These are phyloP conservation scores for Panurus biarmicus DNA, from an alignment of 2,113 vertebrate species.

Conservation along the genomic window DNA sequence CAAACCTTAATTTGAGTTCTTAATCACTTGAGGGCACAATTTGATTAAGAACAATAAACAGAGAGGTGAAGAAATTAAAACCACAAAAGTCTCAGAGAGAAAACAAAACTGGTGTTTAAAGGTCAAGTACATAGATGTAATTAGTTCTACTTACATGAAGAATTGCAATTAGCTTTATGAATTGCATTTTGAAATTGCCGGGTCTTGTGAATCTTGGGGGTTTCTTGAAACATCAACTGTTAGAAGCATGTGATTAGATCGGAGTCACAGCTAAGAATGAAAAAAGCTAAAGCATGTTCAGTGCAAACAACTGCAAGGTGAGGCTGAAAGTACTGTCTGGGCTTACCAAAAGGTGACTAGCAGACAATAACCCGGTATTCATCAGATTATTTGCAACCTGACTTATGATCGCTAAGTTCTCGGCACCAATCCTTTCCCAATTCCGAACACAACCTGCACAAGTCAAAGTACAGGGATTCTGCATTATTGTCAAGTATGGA, in stretches of 20 bases:
- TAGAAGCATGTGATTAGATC: neutral
- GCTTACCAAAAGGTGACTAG: neutral
- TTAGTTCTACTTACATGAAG: conserved; percentile 23
- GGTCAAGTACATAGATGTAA: neutral
- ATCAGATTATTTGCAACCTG: neutral
- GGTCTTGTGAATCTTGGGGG: neutral
- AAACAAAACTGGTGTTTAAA: conserved; percentile 46
- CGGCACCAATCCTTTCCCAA: neutral
- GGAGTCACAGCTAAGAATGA: neutral
- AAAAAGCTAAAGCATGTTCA: neutral
- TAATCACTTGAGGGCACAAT: conserved; percentile 53
- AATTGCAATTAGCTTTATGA: conserved; percentile 40
- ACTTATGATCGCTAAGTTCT: neutral
- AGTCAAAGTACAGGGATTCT: neutral
- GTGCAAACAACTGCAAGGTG: neutral
- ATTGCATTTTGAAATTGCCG: conserved; percentile 28
- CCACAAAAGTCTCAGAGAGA: conserved; percentile 21
- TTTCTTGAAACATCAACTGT: neutral
- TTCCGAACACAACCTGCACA: neutral
- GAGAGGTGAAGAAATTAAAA: conserved; percentile 47
- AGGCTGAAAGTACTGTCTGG: neutral
- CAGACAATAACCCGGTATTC: neutral
- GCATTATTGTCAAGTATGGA: neutral
- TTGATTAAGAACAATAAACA: conserved; percentile 54
- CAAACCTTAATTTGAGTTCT: conserved; percentile 25